Evolutionary conservation across 2,888 invertebrate species (phyloP), one percentile per base, ranked within the genome.

Genomic region (Drosophila borborema): DNA sequence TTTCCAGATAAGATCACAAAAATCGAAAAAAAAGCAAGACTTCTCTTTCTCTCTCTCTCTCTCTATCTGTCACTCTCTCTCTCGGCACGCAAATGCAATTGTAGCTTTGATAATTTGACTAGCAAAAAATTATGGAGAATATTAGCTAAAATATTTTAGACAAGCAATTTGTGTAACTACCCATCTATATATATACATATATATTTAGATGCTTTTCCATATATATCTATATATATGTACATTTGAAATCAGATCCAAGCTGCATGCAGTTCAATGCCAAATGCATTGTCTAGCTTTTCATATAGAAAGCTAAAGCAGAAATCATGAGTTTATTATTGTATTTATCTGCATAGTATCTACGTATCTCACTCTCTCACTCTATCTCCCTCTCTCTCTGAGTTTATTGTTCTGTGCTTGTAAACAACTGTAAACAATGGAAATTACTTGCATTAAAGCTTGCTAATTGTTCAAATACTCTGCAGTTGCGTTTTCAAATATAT

Each of bases 71-170:
- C 16, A n/a, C 23, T 28, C 23, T n/a, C 12, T 36, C 23, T 12
- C 12, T n/a, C 18, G 48, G 14, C 82, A 85, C 82, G 72, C 87
- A 67, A 84, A 38, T 51, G 61, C 70, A 71, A 83, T 86, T 70
- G 67, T 48, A 72, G 51, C 40, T 40, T 20, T 48, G 43, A 64
- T 59, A 79, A 74, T 81, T 84, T 49, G 41, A 61, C 54, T 49
- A 46, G 63, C 55, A 60, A 65, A 70, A 65, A 65, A 70, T 74
- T 61, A 74, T 74, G 41, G 46, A 67, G 46, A 67, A 56, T 73
- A 59, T 18, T 23, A 67, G 55, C 59, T 10, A 54, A 49, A 49
- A 49, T 56, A 18, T 45, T 54, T 45, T 41, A 48, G 45, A 45
- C 51, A 60, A 59, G 40, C 59, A 56, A 74, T 48, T 70, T 74